Evolutionary conservation across 2,113 vertebrate species (phyloP).

Genomic region (Gymnocephalus cernua): DNA sequence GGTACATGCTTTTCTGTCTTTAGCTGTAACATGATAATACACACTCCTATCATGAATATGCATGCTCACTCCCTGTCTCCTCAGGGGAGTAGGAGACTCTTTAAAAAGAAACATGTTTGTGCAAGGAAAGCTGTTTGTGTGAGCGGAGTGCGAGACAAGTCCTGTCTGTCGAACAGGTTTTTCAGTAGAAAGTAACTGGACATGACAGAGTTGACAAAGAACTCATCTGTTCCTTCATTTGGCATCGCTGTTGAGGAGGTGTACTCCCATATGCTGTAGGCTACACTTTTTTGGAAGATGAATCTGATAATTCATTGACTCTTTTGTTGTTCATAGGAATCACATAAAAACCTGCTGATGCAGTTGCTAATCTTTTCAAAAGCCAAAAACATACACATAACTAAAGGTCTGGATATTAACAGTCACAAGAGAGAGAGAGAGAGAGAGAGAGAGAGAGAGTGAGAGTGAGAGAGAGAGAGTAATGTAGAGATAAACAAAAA

Average conservation of each 20-base stretch:
- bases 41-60: constrained; percentile 58
- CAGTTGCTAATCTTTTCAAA: neutral
- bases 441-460: too few species aligned
- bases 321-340: neutral
- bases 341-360: neutral
- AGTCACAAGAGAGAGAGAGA: too few species aligned
- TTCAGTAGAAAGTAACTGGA: constrained; percentile 35
- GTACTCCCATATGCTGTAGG: neutral
- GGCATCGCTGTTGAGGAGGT: constrained; percentile 5
- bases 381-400: neutral
- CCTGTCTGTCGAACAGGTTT: constrained; percentile 58
- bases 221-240: constrained; percentile 31
- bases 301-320: neutral
- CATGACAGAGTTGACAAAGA: constrained; percentile 41
- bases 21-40: constrained; percentile 57
- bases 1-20: constrained; percentile 13
- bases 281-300: neutral
- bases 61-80: constrained; percentile 42
- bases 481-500: neutral
- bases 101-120: constrained; percentile 58
- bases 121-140: constrained; percentile 41
- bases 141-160: constrained; percentile 33
- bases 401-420: neutral
- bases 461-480: too few species aligned
- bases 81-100: constrained; percentile 15